Evolutionary conservation across 2,113 vertebrate species (phyloP), one percentile per base, ranked within the genome.

Genomic region (Sebastes fasciatus): DNA sequence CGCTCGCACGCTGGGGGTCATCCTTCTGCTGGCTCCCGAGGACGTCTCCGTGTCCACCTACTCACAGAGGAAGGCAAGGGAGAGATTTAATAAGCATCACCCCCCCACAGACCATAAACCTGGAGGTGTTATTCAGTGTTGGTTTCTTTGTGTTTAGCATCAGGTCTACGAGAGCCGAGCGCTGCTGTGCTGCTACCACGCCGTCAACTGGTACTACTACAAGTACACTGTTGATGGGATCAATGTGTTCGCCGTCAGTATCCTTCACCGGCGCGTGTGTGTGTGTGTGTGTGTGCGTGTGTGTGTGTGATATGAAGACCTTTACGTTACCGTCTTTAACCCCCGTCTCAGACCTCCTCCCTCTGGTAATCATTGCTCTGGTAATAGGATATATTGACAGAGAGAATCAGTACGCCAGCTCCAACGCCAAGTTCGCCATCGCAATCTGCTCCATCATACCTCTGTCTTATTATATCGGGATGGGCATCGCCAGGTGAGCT

Each of bases 391-490:
- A 97, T 0, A 88, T 92, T 10, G 97, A 98, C 90, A 94, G 79
- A 65, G 90, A 91, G 72, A 97, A 98, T 89, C 68, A 26, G 9
- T 95, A 95, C 7, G 94, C 91, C 8, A 94, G 95, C 72, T 97
- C 97, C 0, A 43, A 95, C 0, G 42, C 95, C 7, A 98, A 98
- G 90, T 98, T 98, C 67, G 93, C 93, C 1, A 51, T 96, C 62
- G 96, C 97, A 2, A 61, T 97, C 52, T 58, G 95, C 74, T 97
- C 97, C 81, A 96, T 97, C 83, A 96, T 97, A 86, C 97, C 96
- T 0, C 89, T 98, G 21, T 98, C 97, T 10, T 97, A 98, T 89
- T 98, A 97, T 82, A 98, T 97, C 0, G 97, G 97, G 14, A 97
- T 98, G 97, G 97, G 97, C 65, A 97, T 98, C 0, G 97, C 97